Evolutionary conservation across 1,140 invertebrate genomes (phyloP).

Genomic region (Muscidifurax raptorellus): DNA sequence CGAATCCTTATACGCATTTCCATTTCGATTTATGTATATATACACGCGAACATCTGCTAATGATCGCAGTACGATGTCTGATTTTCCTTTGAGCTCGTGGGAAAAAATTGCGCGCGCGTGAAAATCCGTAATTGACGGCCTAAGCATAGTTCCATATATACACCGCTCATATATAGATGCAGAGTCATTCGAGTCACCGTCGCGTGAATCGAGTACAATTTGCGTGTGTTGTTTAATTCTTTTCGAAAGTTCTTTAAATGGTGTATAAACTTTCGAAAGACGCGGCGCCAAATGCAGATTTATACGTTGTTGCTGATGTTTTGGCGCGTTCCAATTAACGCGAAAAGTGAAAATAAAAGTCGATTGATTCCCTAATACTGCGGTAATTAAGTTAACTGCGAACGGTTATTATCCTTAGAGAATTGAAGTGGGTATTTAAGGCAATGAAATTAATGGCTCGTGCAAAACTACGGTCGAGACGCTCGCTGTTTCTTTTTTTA

Average conservation of each 20-base stretch:
- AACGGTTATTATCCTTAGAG: neutral
- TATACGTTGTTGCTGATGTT: neutral
- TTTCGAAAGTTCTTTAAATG: conserved; percentile 39
- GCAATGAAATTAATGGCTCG: neutral
- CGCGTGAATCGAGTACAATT: neutral
- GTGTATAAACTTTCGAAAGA: conserved; percentile 23
- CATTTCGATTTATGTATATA: neutral
- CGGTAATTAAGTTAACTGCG: neutral
- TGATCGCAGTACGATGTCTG: neutral
- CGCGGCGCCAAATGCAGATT: conserved; percentile 9
- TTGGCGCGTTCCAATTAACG: neutral
- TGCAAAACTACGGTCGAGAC: neutral
- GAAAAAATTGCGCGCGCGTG: neutral
- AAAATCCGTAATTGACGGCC: conserved; percentile 21
- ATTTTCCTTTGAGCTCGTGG: neutral
- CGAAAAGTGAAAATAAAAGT: conserved; percentile 33
- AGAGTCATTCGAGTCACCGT: neutral
- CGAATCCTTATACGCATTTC: neutral
- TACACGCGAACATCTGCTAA: neutral
- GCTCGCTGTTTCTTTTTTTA: neutral
- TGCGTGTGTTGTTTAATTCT: neutral
- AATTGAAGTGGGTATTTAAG: neutral
- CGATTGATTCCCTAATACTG: conserved; percentile 2
- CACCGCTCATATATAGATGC: neutral
- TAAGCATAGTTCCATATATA: neutral